phyloP scores from a whole-genome alignment of 1,140 invertebrate genomes.

The Neodiprion lecontei region DNA sequence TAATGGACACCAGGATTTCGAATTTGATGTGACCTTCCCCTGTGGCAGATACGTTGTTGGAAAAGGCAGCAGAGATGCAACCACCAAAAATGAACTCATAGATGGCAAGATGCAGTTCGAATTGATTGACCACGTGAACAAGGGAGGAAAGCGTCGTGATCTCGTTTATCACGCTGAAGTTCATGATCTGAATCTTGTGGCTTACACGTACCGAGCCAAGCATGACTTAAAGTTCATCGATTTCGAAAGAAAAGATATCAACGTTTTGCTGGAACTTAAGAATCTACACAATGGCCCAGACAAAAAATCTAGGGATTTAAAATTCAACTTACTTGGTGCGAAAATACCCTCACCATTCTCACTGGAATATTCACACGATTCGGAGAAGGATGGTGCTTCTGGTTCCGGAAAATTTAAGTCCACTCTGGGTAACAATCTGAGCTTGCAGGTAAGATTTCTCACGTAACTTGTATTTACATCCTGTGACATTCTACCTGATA shows the following conservation, averaged over 20 bases:
- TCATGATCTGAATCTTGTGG: slow-evolving; percentile 51
- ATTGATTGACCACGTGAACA: slow-evolving; percentile 61
- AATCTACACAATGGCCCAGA: slow-evolving; percentile 40
- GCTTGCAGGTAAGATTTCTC: slow-evolving; percentile 36
- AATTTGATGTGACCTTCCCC: slow-evolving; percentile 66
- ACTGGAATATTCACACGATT: slow-evolving; percentile 25
- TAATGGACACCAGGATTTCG: slow-evolving; percentile 45
- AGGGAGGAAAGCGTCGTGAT: slow-evolving; percentile 61
- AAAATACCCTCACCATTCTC: slow-evolving; percentile 51
- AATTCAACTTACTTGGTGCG: slow-evolving; percentile 46
- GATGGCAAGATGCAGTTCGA: slow-evolving; percentile 55
- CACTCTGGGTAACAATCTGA: slow-evolving; percentile 41
- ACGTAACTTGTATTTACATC: too few species aligned
- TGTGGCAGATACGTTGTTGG: slow-evolving; percentile 62
- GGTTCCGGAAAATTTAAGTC: slow-evolving; percentile 35
- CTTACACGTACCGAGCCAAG: slow-evolving; percentile 46
- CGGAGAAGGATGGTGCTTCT: slow-evolving; percentile 16
- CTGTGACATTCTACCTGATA: not conserved
- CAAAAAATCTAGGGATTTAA: slow-evolving; percentile 36
- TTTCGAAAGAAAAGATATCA: slow-evolving; percentile 46
- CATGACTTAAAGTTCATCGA: slow-evolving; percentile 52
- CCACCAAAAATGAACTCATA: slow-evolving; percentile 53
- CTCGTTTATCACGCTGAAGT: slow-evolving; percentile 48
- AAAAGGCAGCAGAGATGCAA: slow-evolving; percentile 58
- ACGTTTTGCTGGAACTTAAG: slow-evolving; percentile 37